Evolutionary conservation across 1,140 invertebrate genomes (phyloP), one percentile per base, ranked within the genome.

Genomic region (Nomia melanderi): DNA sequence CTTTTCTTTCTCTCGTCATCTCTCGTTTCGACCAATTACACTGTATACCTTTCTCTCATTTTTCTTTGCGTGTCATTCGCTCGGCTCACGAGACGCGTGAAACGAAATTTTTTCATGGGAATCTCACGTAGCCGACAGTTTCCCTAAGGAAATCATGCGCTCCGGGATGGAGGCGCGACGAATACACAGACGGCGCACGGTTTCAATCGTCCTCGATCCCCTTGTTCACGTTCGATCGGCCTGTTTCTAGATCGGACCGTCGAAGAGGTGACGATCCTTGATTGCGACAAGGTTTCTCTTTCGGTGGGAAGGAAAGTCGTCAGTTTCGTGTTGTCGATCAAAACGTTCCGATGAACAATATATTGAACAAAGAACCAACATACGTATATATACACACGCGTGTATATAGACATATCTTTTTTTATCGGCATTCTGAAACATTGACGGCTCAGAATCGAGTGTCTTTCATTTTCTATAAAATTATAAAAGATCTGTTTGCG

Each of bases 41-140:
- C n/a, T n/a, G n/a, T n/a, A n/a, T n/a, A n/a, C n/a, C 41, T 41
- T 14, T 1, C 41, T 41, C 1, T 41, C 41, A 14, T 41, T 14
- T 44, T 17, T 14, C 41, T 44, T 57, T 1, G 11, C 11, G 25
- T 33, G 47, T 36, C 53, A 62, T 63, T 67, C 59, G 56, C 77
- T 57, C 62, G 33, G 47, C 54, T 70, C 41, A 12, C 50, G 56
- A 17, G 64, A 77, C 76, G 69, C 79, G 56, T 70, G 79, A 79
- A 79, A 86, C 77, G 83, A 88, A 88, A 86, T 83, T 82, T 82
- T 86, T 82, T 83, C 83, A 4, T 44, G 14, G 12, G 86, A 88
- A 88, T 86, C 84, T 82, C 70, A 54, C 78, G 66, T 79, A 57
- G 78, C 79, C 83, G 20, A 12, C 27, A n/a, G n/a, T n/a, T n/a